Percentiles rank a stretch among this genome's conserved stretches.
phyloP scores from a whole-genome alignment of 2,888 invertebrate genomes.

The Drosophila macrospina region DNA sequence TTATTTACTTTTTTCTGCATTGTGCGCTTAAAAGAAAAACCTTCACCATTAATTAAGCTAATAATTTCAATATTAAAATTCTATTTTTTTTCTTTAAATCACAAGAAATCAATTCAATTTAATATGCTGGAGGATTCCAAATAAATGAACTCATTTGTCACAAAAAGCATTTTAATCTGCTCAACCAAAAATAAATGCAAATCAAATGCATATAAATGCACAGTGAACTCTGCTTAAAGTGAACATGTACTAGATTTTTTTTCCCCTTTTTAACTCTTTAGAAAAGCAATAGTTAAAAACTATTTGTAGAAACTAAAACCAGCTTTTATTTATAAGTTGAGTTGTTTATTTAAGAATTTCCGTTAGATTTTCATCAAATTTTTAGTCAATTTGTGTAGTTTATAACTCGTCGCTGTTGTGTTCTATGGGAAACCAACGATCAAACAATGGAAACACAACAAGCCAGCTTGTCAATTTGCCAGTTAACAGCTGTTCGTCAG shows the following conservation, averaged over 20 bases:
- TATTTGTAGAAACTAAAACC: no score
- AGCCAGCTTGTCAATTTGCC: background rate
- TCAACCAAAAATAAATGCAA: background rate
- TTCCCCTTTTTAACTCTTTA: background rate
- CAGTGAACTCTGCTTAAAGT: background rate
- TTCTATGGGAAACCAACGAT: background rate
- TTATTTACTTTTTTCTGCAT: constrained; percentile 41
- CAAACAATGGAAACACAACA: background rate
- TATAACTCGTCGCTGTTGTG: background rate
- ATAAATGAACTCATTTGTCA: constrained; percentile 24
- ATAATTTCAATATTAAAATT: background rate
- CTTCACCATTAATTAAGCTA: background rate
- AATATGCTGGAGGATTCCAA: background rate
- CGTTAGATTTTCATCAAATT: background rate
- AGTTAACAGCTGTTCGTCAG: constrained; percentile 6
- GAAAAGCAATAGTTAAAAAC: no score
- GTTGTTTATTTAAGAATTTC: background rate
- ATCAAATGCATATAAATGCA: background rate
- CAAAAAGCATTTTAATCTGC: constrained; percentile 6
- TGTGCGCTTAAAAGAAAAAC: background rate
- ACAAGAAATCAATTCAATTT: background rate
- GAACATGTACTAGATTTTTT: background rate
- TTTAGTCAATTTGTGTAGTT: no score
- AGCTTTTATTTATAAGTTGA: no score
- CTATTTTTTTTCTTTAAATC: background rate